Evolutionary conservation across 92 coral and sea anemone species (phyloP).

Genomic region (Zoanthus solanderi): DNA sequence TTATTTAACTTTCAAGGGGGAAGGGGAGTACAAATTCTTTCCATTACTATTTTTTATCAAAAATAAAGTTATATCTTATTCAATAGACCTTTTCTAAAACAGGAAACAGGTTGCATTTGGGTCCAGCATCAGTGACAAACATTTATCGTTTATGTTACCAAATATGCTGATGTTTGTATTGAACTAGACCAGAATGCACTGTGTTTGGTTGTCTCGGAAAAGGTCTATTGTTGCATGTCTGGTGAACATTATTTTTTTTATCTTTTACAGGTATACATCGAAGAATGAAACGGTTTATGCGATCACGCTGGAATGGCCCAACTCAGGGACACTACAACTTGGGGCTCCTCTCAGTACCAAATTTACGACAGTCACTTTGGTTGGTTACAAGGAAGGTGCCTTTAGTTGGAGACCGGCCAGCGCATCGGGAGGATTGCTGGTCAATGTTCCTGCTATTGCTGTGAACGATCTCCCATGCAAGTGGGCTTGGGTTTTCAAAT

Average conservation of each 20-base stretch:
- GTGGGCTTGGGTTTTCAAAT: slow-evolving; percentile 68
- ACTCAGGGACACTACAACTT: slow-evolving; percentile 41
- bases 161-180: too few relatives aligned
- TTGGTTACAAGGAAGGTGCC: slow-evolving; percentile 45
- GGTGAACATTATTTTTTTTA: background rate
- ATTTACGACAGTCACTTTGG: slow-evolving; percentile 38
- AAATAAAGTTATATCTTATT: too few relatives aligned
- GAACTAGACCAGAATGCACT: too few relatives aligned
- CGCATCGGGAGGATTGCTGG: slow-evolving; percentile 36
- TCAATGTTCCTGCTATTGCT: slow-evolving; percentile 36
- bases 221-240: too few relatives aligned
- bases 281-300: slow-evolving; percentile 59
- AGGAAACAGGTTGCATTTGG: too few relatives aligned
- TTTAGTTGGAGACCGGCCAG: slow-evolving; percentile 53
- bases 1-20: too few relatives aligned
- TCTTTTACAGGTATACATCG: slow-evolving; percentile 64
- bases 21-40: too few relatives aligned
- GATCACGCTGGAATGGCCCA: slow-evolving; percentile 65
- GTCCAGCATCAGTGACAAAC: too few relatives aligned
- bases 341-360: slow-evolving; percentile 49
- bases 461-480: slow-evolving; percentile 56
- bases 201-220: too few relatives aligned
- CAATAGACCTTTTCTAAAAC: too few relatives aligned
- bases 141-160: too few relatives aligned
- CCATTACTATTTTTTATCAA: too few relatives aligned